phyloP scores from a whole-genome alignment of 2,797 vertebrate species.

The Lophius americanus region DNA sequence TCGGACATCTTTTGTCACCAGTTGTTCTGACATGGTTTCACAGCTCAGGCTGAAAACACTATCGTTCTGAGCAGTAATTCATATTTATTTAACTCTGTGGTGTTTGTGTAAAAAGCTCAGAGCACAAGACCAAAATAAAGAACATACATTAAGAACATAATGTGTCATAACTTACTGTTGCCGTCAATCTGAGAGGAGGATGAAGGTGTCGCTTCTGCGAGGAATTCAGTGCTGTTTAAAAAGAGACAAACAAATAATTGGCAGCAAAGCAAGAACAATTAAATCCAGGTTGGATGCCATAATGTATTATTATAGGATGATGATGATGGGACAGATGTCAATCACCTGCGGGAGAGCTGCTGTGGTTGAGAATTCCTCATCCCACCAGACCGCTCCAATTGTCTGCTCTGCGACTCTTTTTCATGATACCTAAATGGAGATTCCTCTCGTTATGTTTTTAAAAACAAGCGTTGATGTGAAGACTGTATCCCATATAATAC shows the following conservation, averaged over 20 bases:
- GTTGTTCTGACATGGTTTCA: no score
- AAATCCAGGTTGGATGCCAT: background rate
- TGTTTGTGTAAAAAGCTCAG: background rate
- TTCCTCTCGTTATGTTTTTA: background rate
- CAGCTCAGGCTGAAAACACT: no score
- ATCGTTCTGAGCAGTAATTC: no score
- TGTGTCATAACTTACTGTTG: conserved; percentile 52
- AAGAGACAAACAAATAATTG: conserved; percentile 13
- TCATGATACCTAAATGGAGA: conserved; percentile 19
- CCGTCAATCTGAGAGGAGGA: conserved; percentile 33
- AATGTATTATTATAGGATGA: no score
- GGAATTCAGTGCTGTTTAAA: conserved; percentile 59
- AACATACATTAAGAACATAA: no score
- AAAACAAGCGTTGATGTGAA: no score
- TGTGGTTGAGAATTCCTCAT: conserved; percentile 8
- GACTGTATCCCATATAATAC: no score
- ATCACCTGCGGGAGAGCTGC: conserved; percentile 39
- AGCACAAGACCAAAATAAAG: no score
- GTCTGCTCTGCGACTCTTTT: conserved; percentile 24
- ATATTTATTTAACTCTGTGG: background rate
- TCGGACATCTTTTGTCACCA: no score
- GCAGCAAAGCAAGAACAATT: background rate
- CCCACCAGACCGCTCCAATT: conserved; percentile 18
- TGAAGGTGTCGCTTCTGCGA: conserved; percentile 31
- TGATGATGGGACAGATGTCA: background rate